Conservation (phyloP, 2,888 invertebrate genomes). For the Polydrusus tereticollis region DNA sequence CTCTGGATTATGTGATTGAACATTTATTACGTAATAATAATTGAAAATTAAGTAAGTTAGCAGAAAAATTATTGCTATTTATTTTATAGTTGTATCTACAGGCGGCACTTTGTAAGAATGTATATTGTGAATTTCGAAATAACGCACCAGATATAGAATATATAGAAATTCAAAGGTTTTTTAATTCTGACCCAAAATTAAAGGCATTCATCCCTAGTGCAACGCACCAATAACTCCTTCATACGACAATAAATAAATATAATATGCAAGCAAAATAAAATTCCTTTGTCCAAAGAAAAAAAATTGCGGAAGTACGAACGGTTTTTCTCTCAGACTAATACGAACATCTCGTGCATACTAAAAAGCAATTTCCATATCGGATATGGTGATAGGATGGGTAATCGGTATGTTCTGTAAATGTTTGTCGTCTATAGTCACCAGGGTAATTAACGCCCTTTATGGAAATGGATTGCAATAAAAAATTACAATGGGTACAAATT, state of each 20-base stretch:
- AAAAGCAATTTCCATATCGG: conserved; percentile 22
- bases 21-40: too few relatives aligned
- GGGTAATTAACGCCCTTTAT: background rate
- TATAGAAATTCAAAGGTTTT: too few relatives aligned
- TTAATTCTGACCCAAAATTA: too few relatives aligned
- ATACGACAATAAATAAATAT: background rate
- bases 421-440: background rate
- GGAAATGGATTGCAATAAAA: background rate
- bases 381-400: conserved; percentile 15
- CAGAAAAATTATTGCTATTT: too few relatives aligned
- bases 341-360: conserved; percentile 10
- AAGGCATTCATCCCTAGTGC: too few relatives aligned
- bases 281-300: conserved; percentile 18
- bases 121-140: too few relatives aligned
- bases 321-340: conserved; percentile 10
- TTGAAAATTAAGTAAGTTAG: too few relatives aligned
- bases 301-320: conserved; percentile 14
- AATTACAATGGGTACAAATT: background rate
- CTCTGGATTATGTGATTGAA: too few relatives aligned
- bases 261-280: conserved; percentile 5
- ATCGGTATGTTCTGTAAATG: background rate
- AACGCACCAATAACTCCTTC: too few relatives aligned
- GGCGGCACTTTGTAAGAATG: too few relatives aligned
- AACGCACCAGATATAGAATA: too few relatives aligned
- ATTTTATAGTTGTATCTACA: too few relatives aligned